Base-by-base conservation (phyloP, 2,888 invertebrate species). In the Barypeithes pellucidus region DNA sequence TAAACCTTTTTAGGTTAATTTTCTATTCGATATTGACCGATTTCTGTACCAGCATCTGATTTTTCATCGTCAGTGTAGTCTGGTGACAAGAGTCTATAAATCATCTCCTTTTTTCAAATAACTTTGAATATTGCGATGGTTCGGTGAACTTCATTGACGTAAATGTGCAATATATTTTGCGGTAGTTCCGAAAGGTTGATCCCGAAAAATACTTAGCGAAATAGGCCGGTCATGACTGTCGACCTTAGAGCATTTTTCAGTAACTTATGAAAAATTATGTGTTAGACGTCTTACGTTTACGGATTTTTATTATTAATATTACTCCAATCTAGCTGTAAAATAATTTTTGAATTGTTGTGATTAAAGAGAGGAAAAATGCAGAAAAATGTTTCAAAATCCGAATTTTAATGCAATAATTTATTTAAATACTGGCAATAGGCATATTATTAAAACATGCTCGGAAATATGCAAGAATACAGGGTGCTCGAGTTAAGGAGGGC, bases 181-280 rank as follows among this genome's bases (percentile, higher is more conserved):
- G 50, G 22, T 50, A 50, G 50, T 22, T 22, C 24, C 12, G 22
- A 50, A 50, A 24, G 50, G 50, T 24, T 50, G 50, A 50, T 50
- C n/a, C 50, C 22, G 18, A 50, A 50, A 50, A 50, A 24, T 50
- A 50, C 50, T 50, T 50, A 50, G 22, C 22, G 20, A 22, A 50
- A 50, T 24, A n/a, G 50, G 50, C 20, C n/a, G 29, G 45, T 47
- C 67, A 60, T 36, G 60, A 47, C 47, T 67, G 67, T 67, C 67
- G 60, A 67, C 60, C 67, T 67, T 60, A 36, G 59, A 57, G 60
- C 60, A 67, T 54, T 67, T 60, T 41, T 33, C n/a, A 67, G 36
- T 22, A 47, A 59, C 50, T 12, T 65, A 67, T 60, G 60, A 67
- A 67, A 67, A 67, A 60, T 67, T 22, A 24, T 22, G 12, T 3